phyloP scores from a whole-genome alignment of 2,797 vertebrate genomes.

The Lepidocolaptes lacrymiger region DNA sequence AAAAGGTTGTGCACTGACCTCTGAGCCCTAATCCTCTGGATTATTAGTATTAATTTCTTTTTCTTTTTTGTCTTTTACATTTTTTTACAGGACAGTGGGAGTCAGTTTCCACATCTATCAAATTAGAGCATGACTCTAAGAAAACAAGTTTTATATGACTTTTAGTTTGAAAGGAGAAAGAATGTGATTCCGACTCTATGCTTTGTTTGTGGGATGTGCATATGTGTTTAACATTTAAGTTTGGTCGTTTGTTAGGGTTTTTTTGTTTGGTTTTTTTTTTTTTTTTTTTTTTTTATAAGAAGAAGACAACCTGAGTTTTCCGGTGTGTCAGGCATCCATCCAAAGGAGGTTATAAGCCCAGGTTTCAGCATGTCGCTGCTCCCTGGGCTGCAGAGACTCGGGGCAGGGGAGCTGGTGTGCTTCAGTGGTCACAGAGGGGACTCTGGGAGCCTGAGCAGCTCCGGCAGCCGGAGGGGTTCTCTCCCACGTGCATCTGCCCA shows the following conservation, averaged over 20 bases:
- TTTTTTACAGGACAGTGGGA: conserved; percentile 33
- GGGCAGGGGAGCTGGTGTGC: neutral
- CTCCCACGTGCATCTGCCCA: conserved; percentile 47
- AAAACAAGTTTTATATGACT: neutral
- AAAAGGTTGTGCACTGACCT: conserved; percentile 68
- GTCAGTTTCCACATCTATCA: conserved; percentile 47
- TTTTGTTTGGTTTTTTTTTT: neutral
- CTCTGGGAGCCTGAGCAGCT: neutral
- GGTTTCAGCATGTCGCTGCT: neutral
- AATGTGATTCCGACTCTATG: neutral
- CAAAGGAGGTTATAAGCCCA: neutral
- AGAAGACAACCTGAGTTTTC: neutral
- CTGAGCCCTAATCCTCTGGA: conserved; percentile 46
- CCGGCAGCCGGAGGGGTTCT: conserved; percentile 32
- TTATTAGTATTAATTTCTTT: conserved; percentile 67
- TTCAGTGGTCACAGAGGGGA: conserved; percentile 63
- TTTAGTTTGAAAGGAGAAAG: neutral
- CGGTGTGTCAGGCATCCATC: neutral
- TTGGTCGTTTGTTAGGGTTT: neutral
- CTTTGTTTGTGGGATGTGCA: fast-evolving
- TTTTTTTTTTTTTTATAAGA: neutral
- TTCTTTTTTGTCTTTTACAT: conserved; percentile 23
- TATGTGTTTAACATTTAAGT: neutral
- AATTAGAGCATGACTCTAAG: conserved; percentile 52
- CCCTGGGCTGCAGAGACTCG: neutral